Evolutionary conservation across 2,113 vertebrate species (phyloP), one percentile per base, ranked within the genome.

Genomic region (Larimichthys crocea): DNA sequence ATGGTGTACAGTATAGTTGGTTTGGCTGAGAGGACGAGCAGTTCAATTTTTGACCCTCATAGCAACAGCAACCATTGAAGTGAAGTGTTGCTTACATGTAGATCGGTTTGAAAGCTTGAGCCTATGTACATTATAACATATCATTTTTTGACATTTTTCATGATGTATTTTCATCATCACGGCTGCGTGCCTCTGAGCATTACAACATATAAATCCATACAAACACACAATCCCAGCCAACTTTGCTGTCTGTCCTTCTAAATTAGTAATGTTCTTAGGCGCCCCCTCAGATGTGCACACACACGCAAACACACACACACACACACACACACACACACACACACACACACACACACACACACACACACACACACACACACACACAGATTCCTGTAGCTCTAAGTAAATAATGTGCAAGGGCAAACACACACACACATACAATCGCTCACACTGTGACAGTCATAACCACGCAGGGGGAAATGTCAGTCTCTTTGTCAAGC

Each of bases 401-500:
- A 52, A 59, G 65, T 71, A 83, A 84, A 87, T 86, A 86, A 82
- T 75, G 61, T 76, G 56, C 61, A 78, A 64, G 65, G 11, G 49
- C 72, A 76, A 60, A 82, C 69, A 31, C 53, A 76, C 53, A 75
- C 55, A 76, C 53, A 75, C 55, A 68, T 19, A 57, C 26, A 81
- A 20, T 74, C 62, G 76, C 60, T 79, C 65, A 57, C 53, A 88
- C 72, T 71, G 88, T 88, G 88, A 88, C 91, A 92, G 87, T 89
- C 84, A 88, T 73, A 90, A 83, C 76, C 85, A 91, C 24, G 69
- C 86, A 83, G 87, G 88, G 83, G 82, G 44, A 88, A 89, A 92
- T 93, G 92, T 90, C 90, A 91, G 84, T 92, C 84, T 92, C 89
- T 92, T 92, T 93, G 91, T 93, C 90, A 91, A 91, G 87, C 87